Percentiles rank a stretch among this genome's conserved stretches.
Evolutionary conservation across 2,113 vertebrate species (phyloP).

Genomic region (Merops nubicus): DNA sequence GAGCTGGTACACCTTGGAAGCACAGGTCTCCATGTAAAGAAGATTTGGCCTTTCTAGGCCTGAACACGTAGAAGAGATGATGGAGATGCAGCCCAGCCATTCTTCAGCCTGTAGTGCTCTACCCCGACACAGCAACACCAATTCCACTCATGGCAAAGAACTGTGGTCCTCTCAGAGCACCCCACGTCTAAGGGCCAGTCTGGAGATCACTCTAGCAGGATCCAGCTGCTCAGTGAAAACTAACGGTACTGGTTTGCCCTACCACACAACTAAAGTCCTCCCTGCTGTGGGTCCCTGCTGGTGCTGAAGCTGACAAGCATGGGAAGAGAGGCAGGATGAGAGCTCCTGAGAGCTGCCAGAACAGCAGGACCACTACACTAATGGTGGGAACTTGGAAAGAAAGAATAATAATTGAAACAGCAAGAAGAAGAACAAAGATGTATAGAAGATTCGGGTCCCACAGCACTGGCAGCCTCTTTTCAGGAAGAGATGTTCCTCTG

Average conservation of each 20-base stretch:
- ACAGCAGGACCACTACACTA: not conserved
- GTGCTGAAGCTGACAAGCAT: not conserved
- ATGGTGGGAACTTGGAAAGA: not conserved
- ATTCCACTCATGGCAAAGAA: not conserved
- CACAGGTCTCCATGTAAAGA: not conserved
- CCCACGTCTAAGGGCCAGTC: not conserved
- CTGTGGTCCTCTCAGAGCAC: not conserved
- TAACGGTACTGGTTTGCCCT: not conserved
- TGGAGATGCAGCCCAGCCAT: not conserved
- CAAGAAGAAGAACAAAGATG: not conserved
- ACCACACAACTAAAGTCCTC: not conserved
- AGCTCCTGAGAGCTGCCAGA: not conserved
- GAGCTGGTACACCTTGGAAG: not conserved
- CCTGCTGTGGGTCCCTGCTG: not conserved
- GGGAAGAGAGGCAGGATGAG: not conserved
- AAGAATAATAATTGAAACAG: not conserved
- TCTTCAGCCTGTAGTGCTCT: not conserved
- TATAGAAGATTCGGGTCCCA: not conserved
- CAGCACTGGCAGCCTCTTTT: not conserved
- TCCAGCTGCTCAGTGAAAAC: not conserved
- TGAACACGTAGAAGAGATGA: fast-evolving
- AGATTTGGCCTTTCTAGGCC: not conserved
- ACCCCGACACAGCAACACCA: not conserved
- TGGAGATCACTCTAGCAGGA: not conserved
- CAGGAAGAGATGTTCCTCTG: not conserved